A percentile compares a stretch with the other conserved stretches of the same genome.
Conservation (phyloP, 1,140 invertebrate species). For the Aphis craccivora region DNA sequence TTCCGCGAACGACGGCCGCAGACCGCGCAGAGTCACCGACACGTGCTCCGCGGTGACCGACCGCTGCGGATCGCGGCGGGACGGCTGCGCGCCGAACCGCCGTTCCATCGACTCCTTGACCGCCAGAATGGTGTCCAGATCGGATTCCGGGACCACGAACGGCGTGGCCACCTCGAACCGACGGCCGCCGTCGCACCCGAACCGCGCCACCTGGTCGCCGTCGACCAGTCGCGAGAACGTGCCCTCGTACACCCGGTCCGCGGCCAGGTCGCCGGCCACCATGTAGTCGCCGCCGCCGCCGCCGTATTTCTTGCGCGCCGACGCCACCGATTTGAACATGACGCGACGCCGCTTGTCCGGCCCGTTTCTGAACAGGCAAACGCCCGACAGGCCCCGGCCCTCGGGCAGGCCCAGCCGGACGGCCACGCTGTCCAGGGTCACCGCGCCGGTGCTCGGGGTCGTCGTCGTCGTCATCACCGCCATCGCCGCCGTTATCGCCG, state of each 20-base stretch:
- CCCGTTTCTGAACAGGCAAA: conserved; percentile 28
- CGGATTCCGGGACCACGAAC: conserved; percentile 30
- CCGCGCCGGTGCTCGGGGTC: not conserved
- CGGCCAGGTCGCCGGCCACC: conserved; percentile 47
- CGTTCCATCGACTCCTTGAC: conserved; percentile 44
- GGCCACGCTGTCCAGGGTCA: conserved; percentile 54
- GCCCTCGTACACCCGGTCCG: conserved; percentile 52
- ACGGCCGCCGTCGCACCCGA: conserved; percentile 1
- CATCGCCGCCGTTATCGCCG: not conserved
- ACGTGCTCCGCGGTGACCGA: conserved; percentile 24
- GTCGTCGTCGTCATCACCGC: not conserved
- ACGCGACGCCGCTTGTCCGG: conserved; percentile 36
- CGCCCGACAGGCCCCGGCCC: conserved; percentile 37
- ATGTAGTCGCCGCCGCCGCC: not conserved
- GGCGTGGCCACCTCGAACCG: conserved; percentile 50
- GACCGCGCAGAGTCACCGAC: conserved; percentile 1
- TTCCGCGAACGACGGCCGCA: not conserved
- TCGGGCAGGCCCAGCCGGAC: conserved; percentile 17
- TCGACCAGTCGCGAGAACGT: conserved; percentile 31
- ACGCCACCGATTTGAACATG: conserved; percentile 36
- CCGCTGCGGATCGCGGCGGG: not conserved
- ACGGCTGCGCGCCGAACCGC: not conserved
- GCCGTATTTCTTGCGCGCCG: conserved; percentile 34
- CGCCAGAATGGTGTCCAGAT: conserved; percentile 16
- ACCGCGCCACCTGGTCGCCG: conserved; percentile 42